Conservation (phyloP, 2,888 invertebrate genomes). For the Penaeus monodon region DNA sequence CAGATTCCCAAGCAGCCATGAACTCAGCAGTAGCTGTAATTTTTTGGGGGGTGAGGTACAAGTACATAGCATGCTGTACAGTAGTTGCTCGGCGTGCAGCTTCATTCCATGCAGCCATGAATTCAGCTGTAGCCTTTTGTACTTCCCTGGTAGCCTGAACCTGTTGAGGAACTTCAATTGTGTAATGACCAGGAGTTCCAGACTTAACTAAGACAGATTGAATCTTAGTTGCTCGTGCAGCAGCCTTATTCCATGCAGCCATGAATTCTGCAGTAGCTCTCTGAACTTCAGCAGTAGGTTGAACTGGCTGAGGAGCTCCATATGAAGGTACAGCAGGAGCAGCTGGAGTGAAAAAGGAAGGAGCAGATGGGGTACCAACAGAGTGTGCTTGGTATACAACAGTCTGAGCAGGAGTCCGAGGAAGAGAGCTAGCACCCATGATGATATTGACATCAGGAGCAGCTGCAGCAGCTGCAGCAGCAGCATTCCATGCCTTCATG, state of each 20-base stretch:
- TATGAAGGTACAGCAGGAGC: neutral
- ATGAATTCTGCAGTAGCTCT: too few relatives aligned
- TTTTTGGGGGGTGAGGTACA: conserved; percentile 22
- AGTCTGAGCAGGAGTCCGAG: neutral
- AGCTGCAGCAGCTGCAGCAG: conserved; percentile 6
- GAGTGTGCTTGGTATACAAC: neutral
- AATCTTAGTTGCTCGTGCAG: conserved; percentile 1
- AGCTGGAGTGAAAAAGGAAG: too few relatives aligned
- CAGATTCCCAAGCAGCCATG: conserved; percentile 46
- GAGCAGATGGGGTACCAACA: too few relatives aligned
- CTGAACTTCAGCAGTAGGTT: conserved; percentile 19
- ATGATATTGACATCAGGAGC: conserved; percentile 12
- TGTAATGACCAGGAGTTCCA: neutral
- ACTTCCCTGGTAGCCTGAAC: conserved; percentile 28
- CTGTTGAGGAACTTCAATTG: conserved; percentile 1
- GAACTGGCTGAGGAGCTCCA: conserved; percentile 14
- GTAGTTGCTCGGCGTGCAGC: conserved; percentile 42
- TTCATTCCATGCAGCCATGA: conserved; percentile 52
- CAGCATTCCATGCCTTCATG: conserved; percentile 20
- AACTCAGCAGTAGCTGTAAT: conserved; percentile 50
- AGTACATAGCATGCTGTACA: conserved; percentile 37
- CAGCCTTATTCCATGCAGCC: conserved; percentile 2
- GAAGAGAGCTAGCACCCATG: neutral
- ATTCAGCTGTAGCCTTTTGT: conserved; percentile 27
- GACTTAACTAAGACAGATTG: neutral